Base-by-base conservation (phyloP, 2,113 vertebrate species). In the Eulacestoma nigropectus region DNA sequence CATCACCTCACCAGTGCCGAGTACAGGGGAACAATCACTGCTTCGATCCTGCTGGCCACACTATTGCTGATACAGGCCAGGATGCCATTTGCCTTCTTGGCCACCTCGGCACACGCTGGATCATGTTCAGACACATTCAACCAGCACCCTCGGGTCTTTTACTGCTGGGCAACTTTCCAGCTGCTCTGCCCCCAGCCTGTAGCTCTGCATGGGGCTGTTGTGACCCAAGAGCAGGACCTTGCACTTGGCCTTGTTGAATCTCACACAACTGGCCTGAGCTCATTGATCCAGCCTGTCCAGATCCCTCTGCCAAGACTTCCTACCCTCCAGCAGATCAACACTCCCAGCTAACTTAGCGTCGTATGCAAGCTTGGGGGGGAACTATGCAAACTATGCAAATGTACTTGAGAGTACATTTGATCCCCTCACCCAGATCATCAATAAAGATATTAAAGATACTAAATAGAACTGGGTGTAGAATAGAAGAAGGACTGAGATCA, bases 311-410 rank as follows among this genome's bases (percentile, higher is more conserved):
- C 42, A 50, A 65, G 18, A 32, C 16, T 39, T 78, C 16, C 25
- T 42, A 2, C 20, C 25, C 11, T 56, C 10, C 42, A 32, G 21
- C 21, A 80, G 6, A 73, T 57, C 59, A 35, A 80, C 12, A 57
- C 4, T 50, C 17, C 26, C 6, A 19, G 0, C 4, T 15, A 73
- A 7, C 27, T 42, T 49, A 5, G 11, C 12, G 11, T 42, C 2
- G 1, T 42, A 1, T 29, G 6, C 5, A 3, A 74, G 52, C 9
- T n/a, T 39, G 46, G n/a, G n/a, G n/a, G n/a, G n/a, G n/a, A n/a
- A n/a, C n/a, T n/a, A n/a, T n/a, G n/a, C n/a, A n/a, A n/a, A n/a
- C n/a, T n/a, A n/a, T n/a, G n/a, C n/a, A n/a, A n/a, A n/a, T n/a
- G n/a, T n/a, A n/a, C n/a, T 22, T 65, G 52, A 37, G 17, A 74